Evolutionary conservation across 2,888 invertebrate species (phyloP), one percentile per base, ranked within the genome.

Genomic region (Toxonevra muliebris): DNA sequence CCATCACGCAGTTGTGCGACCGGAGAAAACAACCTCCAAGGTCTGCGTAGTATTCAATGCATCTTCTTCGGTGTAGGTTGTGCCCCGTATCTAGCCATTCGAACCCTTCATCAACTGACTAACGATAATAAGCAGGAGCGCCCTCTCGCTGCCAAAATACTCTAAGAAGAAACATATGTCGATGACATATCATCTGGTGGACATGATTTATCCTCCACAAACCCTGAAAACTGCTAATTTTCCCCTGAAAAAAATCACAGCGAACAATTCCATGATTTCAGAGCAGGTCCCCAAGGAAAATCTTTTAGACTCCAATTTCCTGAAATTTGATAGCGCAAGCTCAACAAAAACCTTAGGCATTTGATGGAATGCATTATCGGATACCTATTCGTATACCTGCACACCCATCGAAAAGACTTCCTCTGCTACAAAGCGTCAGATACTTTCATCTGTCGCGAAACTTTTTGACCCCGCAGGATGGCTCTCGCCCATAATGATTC

Each of bases 111-210:
- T 19, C 54, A n/a, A 17, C 19, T 40, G 12, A 12, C 43, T 9
- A 43, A 12, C 9, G 62, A 62, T 19, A n/a, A 15, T 52, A 12
- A 59, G 54, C 11, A 1, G 11, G 2, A 53, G 30, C 52, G 12
- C n/a, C 65, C 65, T 12, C 50, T 43, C 42, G 53, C 50, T 12
- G 17, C 52, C 5, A 10, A 19, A 19, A 65, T 60, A 19, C 40
- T 65, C 17, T 17, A 43, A 7, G 17, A 42, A 9, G 58, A 64
- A 30, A 64, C 58, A 11, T 64, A 64, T 50, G 57, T 64, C 12
- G 64, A 64, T 12, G 58, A 64, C 19, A 59, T 65, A 20, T 52
- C 59, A 11, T 41, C 65, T 12, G 65, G 65, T 30, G 53, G 45
- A 10, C 40, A 42, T n/a, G 43, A n/a, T 0, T 8, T n/a, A 66